These are phyloP conservation scores for Arothron firmamentum DNA, from an alignment of 2,113 vertebrate species.

Conservation along the genomic window DNA sequence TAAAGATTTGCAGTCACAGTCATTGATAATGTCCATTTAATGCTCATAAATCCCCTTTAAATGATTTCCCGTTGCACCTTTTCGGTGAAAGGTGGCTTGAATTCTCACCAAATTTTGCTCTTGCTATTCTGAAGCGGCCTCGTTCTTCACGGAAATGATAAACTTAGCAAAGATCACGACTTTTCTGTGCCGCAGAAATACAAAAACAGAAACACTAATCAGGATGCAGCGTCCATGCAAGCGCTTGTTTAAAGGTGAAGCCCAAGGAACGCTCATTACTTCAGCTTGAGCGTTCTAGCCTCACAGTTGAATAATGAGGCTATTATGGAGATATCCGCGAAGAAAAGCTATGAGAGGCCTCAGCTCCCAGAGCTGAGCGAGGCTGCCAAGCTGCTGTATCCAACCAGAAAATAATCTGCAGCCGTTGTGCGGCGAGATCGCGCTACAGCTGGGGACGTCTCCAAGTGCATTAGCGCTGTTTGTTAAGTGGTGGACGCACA, in stretches of 20 bases:
- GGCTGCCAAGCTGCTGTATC: constrained; percentile 37
- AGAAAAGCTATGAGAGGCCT: constrained; percentile 54
- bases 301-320: constrained; percentile 74
- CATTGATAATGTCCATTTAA: no score
- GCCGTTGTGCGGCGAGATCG: constrained; percentile 19
- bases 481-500: constrained; percentile 25
- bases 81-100: constrained; percentile 1
- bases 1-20: no score
- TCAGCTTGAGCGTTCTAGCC: constrained; percentile 57
- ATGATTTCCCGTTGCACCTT: neutral
- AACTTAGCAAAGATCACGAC: constrained; percentile 19
- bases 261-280: constrained; percentile 70
- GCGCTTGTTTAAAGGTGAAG: constrained; percentile 53
- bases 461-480: constrained; percentile 28
- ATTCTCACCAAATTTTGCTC: no score
- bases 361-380: constrained; percentile 48
- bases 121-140: no score
- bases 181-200: constrained; percentile 33
- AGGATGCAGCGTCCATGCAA: constrained; percentile 54
- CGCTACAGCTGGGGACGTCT: constrained; percentile 11
- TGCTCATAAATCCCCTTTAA: neutral
- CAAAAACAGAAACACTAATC: constrained; percentile 45
- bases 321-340: constrained; percentile 72
- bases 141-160: neutral
- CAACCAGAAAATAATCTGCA: constrained; percentile 36